A percentile compares a stretch with the other conserved stretches of the same genome.
These are phyloP conservation scores for Phocides pigmalion DNA, from an alignment of 1,140 invertebrate genomes.

Conservation along the genomic window DNA sequence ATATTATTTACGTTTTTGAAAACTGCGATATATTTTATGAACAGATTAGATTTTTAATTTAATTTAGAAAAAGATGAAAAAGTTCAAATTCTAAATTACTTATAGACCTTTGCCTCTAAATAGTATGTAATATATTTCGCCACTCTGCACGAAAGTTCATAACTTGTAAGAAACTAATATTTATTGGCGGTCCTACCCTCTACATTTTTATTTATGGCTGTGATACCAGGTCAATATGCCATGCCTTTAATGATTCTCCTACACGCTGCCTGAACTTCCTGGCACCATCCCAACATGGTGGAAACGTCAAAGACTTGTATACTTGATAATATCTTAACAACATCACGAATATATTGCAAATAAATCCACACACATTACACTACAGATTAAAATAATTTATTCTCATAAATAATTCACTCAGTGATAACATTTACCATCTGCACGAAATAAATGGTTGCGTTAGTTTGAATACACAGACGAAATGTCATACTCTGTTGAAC, in stretches of 20 bases:
- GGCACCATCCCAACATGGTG: slow-evolving; percentile 22
- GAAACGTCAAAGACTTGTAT: slow-evolving; percentile 29
- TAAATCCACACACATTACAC: neutral
- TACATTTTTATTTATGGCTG: slow-evolving; percentile 27
- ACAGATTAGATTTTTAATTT: too few relatives aligned
- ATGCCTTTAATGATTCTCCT: slow-evolving; percentile 29
- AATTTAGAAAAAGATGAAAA: too few relatives aligned
- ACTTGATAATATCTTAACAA: neutral
- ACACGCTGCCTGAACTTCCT: slow-evolving; percentile 17
- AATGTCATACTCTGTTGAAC: neutral
- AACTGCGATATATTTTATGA: too few relatives aligned
- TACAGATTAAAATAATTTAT: neutral
- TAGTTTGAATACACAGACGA: too few relatives aligned
- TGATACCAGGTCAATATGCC: slow-evolving; percentile 29
- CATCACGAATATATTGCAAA: neutral
- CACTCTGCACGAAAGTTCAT: neutral
- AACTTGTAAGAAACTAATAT: slow-evolving; percentile 16
- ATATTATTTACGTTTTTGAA: too few relatives aligned
- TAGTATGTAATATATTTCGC: slow-evolving; percentile 4
- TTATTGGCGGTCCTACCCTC: slow-evolving; percentile 7
- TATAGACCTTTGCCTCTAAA: too few relatives aligned
- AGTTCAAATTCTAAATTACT: too few relatives aligned
- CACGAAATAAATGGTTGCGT: neutral
- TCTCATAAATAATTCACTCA: neutral
- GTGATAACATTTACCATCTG: too few relatives aligned